Evolutionary conservation across 2,888 invertebrate genomes (phyloP).

Genomic region (Augochlorella aurata): DNA sequence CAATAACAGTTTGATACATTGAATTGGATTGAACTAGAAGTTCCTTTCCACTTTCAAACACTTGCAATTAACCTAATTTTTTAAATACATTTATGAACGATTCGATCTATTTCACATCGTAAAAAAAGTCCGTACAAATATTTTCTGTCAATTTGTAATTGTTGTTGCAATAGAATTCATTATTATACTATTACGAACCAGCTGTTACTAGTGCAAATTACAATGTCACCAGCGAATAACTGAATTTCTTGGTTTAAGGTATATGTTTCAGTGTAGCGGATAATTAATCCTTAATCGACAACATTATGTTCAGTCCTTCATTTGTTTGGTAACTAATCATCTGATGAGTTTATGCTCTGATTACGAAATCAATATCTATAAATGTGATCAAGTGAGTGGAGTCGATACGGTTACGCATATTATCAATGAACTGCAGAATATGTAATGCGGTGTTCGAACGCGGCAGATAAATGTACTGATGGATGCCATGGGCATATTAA

Average conservation of each 20-base stretch:
- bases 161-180: not conserved
- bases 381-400: conserved; percentile 53
- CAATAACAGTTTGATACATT: not conserved
- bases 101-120: not conserved
- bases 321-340: conserved; percentile 62
- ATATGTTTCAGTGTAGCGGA: conserved; percentile 18
- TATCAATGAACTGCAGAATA: conserved; percentile 45
- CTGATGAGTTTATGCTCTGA: conserved; percentile 60
- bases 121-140: not conserved
- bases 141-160: not conserved
- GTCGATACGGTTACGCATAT: conserved; percentile 43
- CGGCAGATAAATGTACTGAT: conserved; percentile 40
- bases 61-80: not conserved
- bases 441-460: conserved; percentile 29
- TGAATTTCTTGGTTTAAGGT: not conserved
- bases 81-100: not conserved
- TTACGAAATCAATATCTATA: conserved; percentile 58
- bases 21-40: not conserved
- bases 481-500: not conserved
- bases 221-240: not conserved
- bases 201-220: not conserved
- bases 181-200: not conserved
- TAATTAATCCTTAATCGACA: conserved; percentile 47
- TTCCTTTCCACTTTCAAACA: not conserved
- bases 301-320: conserved; percentile 53